phyloP scores from a whole-genome alignment of 2,113 vertebrate species.

The Neomonachus schauinslandi region DNA sequence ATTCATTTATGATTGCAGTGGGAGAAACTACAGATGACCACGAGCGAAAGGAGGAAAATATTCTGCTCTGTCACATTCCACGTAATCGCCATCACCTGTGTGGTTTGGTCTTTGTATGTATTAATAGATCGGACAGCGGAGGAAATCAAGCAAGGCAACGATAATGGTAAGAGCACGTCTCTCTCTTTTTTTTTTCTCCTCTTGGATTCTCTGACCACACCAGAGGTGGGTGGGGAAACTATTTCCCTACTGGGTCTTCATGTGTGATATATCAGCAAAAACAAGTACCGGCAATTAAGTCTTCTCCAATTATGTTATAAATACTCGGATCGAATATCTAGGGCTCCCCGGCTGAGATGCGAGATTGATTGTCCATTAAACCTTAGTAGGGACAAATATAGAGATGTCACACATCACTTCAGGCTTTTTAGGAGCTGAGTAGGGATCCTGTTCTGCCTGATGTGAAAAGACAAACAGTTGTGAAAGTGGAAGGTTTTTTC shows the following conservation, averaged over 20 bases:
- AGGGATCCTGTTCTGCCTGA: neutral
- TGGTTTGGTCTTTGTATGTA: conserved; percentile 95
- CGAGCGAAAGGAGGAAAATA: conserved; percentile 95
- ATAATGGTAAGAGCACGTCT: conserved; percentile 88
- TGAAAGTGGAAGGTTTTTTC: neutral
- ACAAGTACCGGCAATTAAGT: accelerated
- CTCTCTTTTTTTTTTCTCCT: neutral
- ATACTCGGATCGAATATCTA: accelerated
- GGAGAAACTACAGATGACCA: conserved; percentile 97
- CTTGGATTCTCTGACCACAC: accelerated
- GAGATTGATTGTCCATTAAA: neutral
- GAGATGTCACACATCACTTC: neutral
- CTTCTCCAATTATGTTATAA: neutral
- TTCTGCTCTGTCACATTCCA: conserved; percentile 97
- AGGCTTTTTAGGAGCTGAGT: neutral
- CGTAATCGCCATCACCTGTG: conserved; percentile 94
- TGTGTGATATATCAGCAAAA: neutral
- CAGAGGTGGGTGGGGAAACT: accelerated
- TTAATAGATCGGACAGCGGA: conserved; percentile 93
- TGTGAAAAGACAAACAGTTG: neutral
- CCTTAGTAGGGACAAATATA: neutral
- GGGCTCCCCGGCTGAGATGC: neutral
- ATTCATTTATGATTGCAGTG: conserved; percentile 88
- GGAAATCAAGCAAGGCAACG: conserved; percentile 94
- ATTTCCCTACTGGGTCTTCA: neutral